A percentile compares a stretch with the other conserved stretches of the same genome.
Evolutionary conservation across 2,113 vertebrate species (phyloP).

Genomic region (Festucalex cinctus): DNA sequence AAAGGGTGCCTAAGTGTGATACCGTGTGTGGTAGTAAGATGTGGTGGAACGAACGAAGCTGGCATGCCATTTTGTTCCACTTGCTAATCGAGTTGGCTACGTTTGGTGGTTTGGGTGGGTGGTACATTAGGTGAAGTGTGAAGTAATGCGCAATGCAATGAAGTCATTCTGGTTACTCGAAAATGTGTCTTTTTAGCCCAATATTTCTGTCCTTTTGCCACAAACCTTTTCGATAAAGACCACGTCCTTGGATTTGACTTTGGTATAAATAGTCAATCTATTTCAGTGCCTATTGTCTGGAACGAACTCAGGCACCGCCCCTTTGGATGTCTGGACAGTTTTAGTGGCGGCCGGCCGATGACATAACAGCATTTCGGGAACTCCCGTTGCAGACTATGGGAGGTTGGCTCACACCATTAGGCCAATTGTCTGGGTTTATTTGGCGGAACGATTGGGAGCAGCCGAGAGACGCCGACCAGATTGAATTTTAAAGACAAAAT

Average conservation of each 20-base stretch:
- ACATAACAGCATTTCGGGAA: slow-evolving; percentile 49
- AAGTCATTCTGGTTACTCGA: background rate
- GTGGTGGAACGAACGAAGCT: no score
- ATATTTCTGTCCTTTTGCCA: background rate
- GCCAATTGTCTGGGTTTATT: slow-evolving; percentile 50
- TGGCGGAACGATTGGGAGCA: slow-evolving; percentile 35
- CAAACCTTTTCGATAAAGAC: background rate
- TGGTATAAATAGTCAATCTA: background rate
- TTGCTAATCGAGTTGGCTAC: background rate
- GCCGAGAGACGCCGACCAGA: slow-evolving; percentile 6
- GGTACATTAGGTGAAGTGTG: background rate
- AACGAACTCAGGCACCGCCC: background rate
- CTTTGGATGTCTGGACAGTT: slow-evolving; percentile 20
- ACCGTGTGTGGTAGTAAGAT: background rate
- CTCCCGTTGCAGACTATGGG: slow-evolving; percentile 47
- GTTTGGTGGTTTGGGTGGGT: background rate
- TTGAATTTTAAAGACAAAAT: slow-evolving; percentile 33
- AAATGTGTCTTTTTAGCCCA: background rate
- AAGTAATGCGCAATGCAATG: background rate
- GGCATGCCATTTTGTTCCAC: background rate
- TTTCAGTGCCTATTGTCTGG: background rate
- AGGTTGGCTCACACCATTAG: slow-evolving; percentile 63
- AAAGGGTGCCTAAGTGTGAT: background rate
- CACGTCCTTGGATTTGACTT: background rate
- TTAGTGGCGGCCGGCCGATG: slow-evolving; percentile 23